Evolutionary conservation across 2,797 vertebrate genomes (phyloP).

Genomic region (Sebastes alutus): DNA sequence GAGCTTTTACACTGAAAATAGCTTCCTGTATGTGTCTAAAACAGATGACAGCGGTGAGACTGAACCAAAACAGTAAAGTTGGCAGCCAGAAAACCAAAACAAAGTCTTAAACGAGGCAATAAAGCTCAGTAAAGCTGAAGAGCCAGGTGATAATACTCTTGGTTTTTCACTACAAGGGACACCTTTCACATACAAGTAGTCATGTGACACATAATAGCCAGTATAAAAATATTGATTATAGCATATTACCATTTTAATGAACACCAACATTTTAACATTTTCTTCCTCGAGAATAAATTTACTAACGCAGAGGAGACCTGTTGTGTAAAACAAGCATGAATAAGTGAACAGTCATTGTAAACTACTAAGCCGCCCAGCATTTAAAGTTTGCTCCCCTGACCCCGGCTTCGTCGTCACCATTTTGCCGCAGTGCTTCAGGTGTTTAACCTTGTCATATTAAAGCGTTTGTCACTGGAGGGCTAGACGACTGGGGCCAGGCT

Average conservation of each 20-base stretch:
- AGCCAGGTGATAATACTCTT: background rate
- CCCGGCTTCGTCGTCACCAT: constrained; percentile 38
- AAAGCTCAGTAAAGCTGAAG: background rate
- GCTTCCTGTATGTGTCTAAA: background rate
- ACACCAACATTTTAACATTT: background rate
- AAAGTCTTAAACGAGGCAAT: constrained; percentile 3
- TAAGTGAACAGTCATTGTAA: constrained; percentile 23
- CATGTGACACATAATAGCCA: background rate
- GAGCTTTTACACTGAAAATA: background rate
- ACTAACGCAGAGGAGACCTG: background rate
- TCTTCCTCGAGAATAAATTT: background rate
- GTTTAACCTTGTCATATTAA: constrained; percentile 81
- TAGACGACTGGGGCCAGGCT: constrained; percentile 60
- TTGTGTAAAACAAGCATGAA: constrained; percentile 29
- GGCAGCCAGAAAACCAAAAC: background rate
- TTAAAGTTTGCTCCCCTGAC: constrained; percentile 64
- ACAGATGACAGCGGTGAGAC: background rate
- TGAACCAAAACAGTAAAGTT: background rate
- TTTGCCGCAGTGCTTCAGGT: constrained; percentile 68
- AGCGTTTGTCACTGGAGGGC: constrained; percentile 73
- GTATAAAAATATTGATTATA: background rate
- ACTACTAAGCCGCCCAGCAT: constrained; percentile 14
- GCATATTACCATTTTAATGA: background rate
- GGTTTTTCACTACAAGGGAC: background rate
- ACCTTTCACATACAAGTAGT: background rate